A percentile compares a stretch with the other conserved stretches of the same genome.
Evolutionary conservation across 2,888 invertebrate species (phyloP).

Genomic region (Venusia cambrica): DNA sequence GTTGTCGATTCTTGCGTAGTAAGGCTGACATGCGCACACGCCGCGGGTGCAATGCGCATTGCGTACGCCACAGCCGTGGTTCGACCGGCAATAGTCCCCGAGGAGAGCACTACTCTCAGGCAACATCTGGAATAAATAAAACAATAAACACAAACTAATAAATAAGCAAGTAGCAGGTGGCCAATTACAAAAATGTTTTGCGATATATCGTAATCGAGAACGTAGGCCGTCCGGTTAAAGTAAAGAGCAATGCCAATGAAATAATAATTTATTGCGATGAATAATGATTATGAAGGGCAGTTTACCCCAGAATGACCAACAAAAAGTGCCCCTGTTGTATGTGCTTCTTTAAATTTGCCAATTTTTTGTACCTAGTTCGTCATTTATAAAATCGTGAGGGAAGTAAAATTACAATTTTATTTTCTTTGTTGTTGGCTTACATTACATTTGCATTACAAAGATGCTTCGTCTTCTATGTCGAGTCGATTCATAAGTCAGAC

Average conservation of each 20-base stretch:
- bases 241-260: too few relatives aligned
- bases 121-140: conserved; percentile 47
- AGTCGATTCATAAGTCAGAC: conserved; percentile 39
- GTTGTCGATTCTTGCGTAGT: conserved; percentile 89
- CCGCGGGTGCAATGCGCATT: conserved; percentile 86
- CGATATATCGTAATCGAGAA: conserved; percentile 1
- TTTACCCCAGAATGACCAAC: too few relatives aligned
- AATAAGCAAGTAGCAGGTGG: conserved; percentile 3
- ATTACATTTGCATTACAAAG: conserved; percentile 35
- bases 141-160: too few relatives aligned
- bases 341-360: too few relatives aligned
- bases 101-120: conserved; percentile 58
- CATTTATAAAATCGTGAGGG: too few relatives aligned
- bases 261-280: too few relatives aligned
- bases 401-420: too few relatives aligned
- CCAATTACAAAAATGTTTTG: not conserved
- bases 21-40: conserved; percentile 90
- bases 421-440: conserved; percentile 18
- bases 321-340: too few relatives aligned
- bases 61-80: conserved; percentile 83
- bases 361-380: too few relatives aligned
- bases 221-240: too few relatives aligned
- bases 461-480: conserved; percentile 30
- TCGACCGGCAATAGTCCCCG: conserved; percentile 83
- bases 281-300: too few relatives aligned